Conservation (phyloP, 2,888 invertebrate genomes). For the Apeira syringaria region DNA sequence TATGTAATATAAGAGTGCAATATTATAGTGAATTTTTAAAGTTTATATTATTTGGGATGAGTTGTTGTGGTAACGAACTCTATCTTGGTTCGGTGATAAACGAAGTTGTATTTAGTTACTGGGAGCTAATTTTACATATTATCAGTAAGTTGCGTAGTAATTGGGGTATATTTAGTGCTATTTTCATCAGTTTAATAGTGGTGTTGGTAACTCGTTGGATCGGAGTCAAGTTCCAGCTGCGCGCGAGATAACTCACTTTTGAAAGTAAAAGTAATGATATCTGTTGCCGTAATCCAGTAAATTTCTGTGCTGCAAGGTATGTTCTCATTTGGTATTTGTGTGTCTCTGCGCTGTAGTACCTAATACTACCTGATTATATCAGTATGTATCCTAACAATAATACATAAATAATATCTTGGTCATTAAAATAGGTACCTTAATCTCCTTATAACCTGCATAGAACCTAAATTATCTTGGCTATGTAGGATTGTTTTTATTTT, state of each 20-base stretch:
- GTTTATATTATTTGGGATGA: constrained; percentile 61
- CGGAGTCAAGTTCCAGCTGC: constrained; percentile 35
- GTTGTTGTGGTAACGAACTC: constrained; percentile 75
- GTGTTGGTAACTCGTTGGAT: constrained; percentile 40
- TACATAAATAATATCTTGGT: too few relatives aligned
- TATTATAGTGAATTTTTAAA: too few relatives aligned
- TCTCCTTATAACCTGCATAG: too few relatives aligned
- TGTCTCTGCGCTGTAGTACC: too few relatives aligned
- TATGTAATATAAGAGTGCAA: too few relatives aligned
- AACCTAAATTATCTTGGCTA: too few relatives aligned
- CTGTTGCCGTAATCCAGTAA: constrained; percentile 43
- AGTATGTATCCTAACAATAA: too few relatives aligned
- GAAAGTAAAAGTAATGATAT: constrained; percentile 54
- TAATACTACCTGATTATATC: too few relatives aligned
- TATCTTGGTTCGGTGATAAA: constrained; percentile 66
- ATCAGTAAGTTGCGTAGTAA: constrained; percentile 49
- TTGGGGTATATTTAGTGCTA: constrained; percentile 49
- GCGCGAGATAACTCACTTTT: constrained; percentile 33
- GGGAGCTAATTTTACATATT: constrained; percentile 57
- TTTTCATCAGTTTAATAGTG: constrained; percentile 45
- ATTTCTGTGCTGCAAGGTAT: constrained; percentile 45
- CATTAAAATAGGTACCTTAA: too few relatives aligned
- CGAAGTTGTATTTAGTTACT: constrained; percentile 65
- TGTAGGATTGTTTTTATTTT: too few relatives aligned
- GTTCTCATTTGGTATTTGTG: too few relatives aligned